These are phyloP conservation scores for Cataglyphis livida DNA, from an alignment of 2,888 invertebrate species.

Conservation along the genomic window DNA sequence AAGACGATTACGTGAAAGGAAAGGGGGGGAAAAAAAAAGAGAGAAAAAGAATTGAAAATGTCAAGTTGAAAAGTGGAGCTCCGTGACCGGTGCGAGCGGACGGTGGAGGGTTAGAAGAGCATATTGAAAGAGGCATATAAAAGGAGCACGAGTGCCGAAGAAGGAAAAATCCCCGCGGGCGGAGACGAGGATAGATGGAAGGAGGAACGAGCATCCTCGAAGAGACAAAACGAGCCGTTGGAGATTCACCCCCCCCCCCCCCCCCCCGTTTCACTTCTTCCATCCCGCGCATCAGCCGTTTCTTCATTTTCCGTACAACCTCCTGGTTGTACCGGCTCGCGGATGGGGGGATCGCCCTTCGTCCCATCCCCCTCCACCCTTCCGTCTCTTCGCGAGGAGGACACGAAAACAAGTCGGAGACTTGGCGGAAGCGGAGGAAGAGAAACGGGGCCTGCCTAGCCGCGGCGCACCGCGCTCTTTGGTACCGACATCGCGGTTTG, in stretches of 20 bases:
- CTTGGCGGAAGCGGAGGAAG: conserved; percentile 38
- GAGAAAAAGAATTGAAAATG: conserved; percentile 80
- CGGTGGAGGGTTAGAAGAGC: conserved; percentile 62
- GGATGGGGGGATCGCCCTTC: conserved; percentile 24
- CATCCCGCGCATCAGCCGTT: conserved; percentile 30
- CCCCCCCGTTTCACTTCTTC: conserved; percentile 46
- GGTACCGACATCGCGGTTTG: conserved; percentile 67
- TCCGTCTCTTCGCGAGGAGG: conserved; percentile 33
- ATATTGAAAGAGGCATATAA: conserved; percentile 78
- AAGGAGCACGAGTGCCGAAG: conserved; percentile 61
- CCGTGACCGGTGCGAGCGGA: conserved; percentile 62
- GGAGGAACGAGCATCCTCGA: conserved; percentile 60
- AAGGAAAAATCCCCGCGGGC: conserved; percentile 58
- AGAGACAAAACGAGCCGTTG: conserved; percentile 73
- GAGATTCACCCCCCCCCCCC: conserved; percentile 47
- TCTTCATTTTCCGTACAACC: conserved; percentile 41
- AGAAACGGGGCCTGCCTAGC: conserved; percentile 32
- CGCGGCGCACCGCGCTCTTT: conserved; percentile 55
- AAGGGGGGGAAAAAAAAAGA: neutral
- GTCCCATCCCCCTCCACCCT: neutral
- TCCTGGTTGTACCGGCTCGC: conserved; percentile 45
- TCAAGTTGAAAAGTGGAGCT: conserved; percentile 81
- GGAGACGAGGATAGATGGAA: conserved; percentile 43
- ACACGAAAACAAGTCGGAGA: conserved; percentile 42
- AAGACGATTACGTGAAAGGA: conserved; percentile 81